These are phyloP conservation scores for Limanda limanda DNA, from an alignment of 2,113 vertebrate species.

Conservation along the genomic window DNA sequence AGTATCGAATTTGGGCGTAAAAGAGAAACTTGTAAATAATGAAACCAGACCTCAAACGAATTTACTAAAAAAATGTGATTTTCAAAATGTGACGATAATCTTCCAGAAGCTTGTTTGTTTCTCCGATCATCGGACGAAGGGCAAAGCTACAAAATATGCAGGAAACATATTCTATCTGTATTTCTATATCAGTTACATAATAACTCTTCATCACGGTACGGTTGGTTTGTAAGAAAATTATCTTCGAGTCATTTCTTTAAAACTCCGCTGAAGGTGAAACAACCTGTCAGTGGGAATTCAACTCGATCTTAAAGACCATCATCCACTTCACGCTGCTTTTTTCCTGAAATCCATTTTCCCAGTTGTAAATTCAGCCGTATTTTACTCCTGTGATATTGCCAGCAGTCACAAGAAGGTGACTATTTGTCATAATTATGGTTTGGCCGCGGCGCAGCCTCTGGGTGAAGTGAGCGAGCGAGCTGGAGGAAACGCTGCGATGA, in stretches of 20 bases:
- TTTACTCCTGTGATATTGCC: conserved; percentile 45
- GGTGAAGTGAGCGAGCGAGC: conserved; percentile 19
- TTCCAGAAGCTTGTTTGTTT: not conserved
- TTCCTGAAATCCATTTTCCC: conserved; percentile 46
- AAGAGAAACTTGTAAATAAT: not conserved
- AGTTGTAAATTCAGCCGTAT: conserved; percentile 53
- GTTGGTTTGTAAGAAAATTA: not conserved
- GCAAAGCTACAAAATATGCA: no score
- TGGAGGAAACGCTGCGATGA: conserved; percentile 34
- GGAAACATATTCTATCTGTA: no score
- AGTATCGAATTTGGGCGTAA: no score
- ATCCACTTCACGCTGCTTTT: conserved; percentile 24
- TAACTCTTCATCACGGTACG: no score
- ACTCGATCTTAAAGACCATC: conserved; percentile 37
- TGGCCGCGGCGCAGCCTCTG: conserved; percentile 41
- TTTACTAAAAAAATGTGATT: not conserved
- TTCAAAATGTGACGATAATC: not conserved
- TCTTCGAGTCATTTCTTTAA: not conserved
- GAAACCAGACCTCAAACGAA: not conserved
- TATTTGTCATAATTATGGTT: conserved; percentile 73
- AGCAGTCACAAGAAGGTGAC: conserved; percentile 40
- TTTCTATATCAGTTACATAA: no score
- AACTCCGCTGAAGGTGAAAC: not conserved
- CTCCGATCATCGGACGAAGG: not conserved
- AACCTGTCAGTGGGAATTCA: conserved; percentile 8